Evolutionary conservation across 2,888 invertebrate genomes (phyloP), one percentile per base, ranked within the genome.

Genomic region (Agonopterix heracliana): DNA sequence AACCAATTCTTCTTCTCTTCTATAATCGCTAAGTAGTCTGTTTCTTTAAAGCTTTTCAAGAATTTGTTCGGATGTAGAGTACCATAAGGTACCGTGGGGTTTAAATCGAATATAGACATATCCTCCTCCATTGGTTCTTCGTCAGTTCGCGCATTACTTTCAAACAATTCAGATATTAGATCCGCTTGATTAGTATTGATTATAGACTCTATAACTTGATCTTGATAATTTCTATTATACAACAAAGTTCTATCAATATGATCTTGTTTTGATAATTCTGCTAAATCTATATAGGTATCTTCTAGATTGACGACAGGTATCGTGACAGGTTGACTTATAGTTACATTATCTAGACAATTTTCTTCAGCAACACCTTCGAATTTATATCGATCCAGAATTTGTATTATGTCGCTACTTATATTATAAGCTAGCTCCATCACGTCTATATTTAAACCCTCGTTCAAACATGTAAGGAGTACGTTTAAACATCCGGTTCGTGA

Each of bases 401-500:
- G 64, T 14, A 89, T 73, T 9, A 92, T 64, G 45, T 81, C 79
- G 34, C 68, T 74, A 8, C 91, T 81, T 38, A 92, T 85, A 42
- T 68, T 64, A 8, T 90, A 89, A 0, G 92, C 89, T 13, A 78
- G 74, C 63, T 90, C 91, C n/a, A 91, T 85, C 0, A 94, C 93
- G 67, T 91, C 91, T 14, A 92, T 74, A 61, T 93, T 92, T 26
- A 26, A 7, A 57, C 90, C 90, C 52, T 92, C 92, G 46, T 89
- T 81, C 40, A 94, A 70, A n/a, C 92, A 90, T 35, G 85, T 77
- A 8, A 92, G 67, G 10, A 94, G 75, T 8, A 93, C 92, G n/a
- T 91, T 91, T 35, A 94, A 82, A 63, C 93, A 93, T 1, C 92
- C 92, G 48, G 89, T 90, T n/a, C 83, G 77, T 3, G 92, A 91